phyloP scores from a whole-genome alignment of 2,888 invertebrate species.

The Nephrotoma appendiculata region DNA sequence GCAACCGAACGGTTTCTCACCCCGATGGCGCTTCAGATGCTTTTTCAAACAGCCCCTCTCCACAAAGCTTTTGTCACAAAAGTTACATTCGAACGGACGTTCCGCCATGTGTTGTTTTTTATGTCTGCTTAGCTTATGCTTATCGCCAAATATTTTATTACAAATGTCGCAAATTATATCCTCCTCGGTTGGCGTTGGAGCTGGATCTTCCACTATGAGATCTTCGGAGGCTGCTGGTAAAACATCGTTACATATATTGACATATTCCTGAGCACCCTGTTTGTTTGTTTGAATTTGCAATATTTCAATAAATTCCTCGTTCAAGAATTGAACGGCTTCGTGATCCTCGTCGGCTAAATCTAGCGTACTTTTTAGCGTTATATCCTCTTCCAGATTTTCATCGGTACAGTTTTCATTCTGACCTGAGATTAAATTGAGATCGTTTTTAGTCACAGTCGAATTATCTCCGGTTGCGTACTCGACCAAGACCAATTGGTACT shows the following conservation, averaged over 20 bases:
- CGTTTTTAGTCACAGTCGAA: not conserved
- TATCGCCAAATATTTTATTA: not conserved
- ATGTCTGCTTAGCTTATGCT: not conserved
- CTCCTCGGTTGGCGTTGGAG: not conserved
- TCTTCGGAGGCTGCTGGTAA: not conserved
- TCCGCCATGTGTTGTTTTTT: not conserved
- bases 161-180: not conserved
- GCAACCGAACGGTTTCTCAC: constrained; percentile 9
- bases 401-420: not conserved
- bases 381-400: not conserved
- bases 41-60: constrained; percentile 1
- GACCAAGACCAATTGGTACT: constrained; percentile 4
- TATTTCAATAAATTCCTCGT: not conserved
- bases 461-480: not conserved
- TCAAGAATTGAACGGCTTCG: not conserved
- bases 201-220: not conserved
- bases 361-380: not conserved
- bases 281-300: not conserved
- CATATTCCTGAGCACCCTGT: constrained; percentile 18
- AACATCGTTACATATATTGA: constrained; percentile 20
- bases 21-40: constrained; percentile 8
- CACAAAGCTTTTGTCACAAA: constrained; percentile 7
- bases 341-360: not conserved
- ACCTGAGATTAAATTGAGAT: not conserved
- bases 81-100: constrained; percentile 15